Evolutionary conservation across 2,797 vertebrate genomes (phyloP).

Genomic region (Acropternis orthonyx): DNA sequence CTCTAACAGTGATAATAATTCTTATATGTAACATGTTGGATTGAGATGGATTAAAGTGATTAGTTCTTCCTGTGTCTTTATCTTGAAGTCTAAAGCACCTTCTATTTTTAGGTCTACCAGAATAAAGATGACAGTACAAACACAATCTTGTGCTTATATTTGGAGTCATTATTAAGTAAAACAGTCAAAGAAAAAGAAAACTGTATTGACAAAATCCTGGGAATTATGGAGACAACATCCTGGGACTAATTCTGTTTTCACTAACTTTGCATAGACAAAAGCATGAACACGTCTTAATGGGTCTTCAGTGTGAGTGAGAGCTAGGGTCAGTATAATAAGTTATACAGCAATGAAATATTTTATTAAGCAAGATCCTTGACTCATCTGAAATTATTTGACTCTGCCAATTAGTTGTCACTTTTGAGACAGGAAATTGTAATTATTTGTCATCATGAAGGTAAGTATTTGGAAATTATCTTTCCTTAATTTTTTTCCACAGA

Average conservation of each 20-base stretch:
- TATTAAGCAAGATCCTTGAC: background rate
- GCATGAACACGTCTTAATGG: background rate
- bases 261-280: background rate
- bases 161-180: background rate
- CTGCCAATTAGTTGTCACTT: background rate
- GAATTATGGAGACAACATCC: background rate
- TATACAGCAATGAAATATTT: background rate
- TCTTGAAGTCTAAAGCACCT: background rate
- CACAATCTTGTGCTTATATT: background rate
- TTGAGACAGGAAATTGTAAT: background rate
- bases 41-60: background rate
- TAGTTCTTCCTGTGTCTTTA: background rate
- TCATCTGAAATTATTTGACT: background rate
- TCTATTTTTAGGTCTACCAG: background rate
- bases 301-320: background rate
- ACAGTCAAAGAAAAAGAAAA: background rate
- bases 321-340: background rate
- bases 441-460: background rate
- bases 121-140: background rate
- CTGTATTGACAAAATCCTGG: background rate
- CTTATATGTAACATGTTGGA: background rate
- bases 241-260: background rate
- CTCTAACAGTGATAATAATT: background rate
- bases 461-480: background rate
- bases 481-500: background rate